phyloP scores from a whole-genome alignment of 2,797 vertebrate species.

The Remorina albescens region DNA sequence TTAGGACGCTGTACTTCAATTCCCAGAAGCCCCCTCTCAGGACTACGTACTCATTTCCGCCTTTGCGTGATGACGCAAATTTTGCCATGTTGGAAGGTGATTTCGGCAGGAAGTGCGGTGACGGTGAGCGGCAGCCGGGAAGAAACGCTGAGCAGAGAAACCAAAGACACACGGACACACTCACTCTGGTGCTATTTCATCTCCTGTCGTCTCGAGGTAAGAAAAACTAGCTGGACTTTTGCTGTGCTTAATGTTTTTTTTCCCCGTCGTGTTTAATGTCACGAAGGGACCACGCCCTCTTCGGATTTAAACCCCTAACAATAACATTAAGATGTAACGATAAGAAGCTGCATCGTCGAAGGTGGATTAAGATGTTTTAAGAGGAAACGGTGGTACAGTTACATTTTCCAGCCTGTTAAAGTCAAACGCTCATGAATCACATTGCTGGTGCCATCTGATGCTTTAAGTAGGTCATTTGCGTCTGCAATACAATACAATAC shows the following conservation, averaged over 20 bases:
- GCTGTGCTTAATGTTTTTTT: background rate
- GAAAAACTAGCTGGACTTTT: background rate
- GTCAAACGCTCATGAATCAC: background rate
- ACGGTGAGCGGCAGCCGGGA: background rate
- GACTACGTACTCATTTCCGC: constrained; percentile 27
- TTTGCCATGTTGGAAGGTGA: constrained; percentile 88
- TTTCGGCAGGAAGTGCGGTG: constrained; percentile 73
- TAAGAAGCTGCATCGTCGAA: constrained; percentile 5
- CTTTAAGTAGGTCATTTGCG: constrained; percentile 5
- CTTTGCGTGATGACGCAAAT: constrained; percentile 83
- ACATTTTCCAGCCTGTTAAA: background rate
- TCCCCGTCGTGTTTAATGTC: constrained; percentile 10
- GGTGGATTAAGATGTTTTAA: background rate
- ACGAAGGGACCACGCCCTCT: constrained; percentile 62
- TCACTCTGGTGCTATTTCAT: constrained; percentile 52
- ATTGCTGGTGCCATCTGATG: background rate
- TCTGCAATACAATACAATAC: too few relatives aligned
- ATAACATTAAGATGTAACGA: constrained; percentile 7
- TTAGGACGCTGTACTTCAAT: constrained; percentile 43
- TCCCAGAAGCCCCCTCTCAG: constrained; percentile 54
- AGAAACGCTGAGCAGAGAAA: constrained; percentile 22
- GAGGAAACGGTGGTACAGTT: too few relatives aligned
- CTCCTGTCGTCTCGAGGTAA: constrained; percentile 66
- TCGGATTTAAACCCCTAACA: background rate
- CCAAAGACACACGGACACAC: constrained; percentile 5